Percentiles rank a stretch among this genome's conserved stretches.
Conservation (phyloP, 1,140 invertebrate genomes). For the Aethina tumida region DNA sequence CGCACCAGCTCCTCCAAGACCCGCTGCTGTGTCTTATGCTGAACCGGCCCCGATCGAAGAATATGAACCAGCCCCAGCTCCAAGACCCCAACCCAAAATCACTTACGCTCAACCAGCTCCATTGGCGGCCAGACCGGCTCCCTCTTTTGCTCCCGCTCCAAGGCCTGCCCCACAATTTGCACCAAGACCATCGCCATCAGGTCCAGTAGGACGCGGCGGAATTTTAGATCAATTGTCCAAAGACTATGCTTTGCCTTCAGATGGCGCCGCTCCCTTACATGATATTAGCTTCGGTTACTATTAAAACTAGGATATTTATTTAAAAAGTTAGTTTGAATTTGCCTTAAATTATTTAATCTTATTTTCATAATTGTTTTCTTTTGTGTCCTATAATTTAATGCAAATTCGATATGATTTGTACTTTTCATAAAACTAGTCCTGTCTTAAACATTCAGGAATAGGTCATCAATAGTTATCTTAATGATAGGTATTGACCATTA, state of each 20-base stretch:
- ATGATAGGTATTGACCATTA: too few species aligned
- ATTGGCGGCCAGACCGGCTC: conserved; percentile 8
- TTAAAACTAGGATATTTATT: conserved; percentile 15
- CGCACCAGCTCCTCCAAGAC: background rate
- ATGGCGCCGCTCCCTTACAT: conserved; percentile 55
- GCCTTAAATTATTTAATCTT: background rate
- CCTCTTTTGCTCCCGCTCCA: conserved; percentile 2
- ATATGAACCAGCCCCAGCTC: conserved; percentile 29
- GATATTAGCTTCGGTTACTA: conserved; percentile 65
- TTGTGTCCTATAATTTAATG: conserved; percentile 1
- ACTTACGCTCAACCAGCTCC: conserved; percentile 27
- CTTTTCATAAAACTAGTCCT: too few species aligned
- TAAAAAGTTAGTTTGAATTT: background rate
- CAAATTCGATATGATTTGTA: too few species aligned
- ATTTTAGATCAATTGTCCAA: conserved; percentile 69
- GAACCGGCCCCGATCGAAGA: conserved; percentile 20
- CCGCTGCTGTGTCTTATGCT: conserved; percentile 4
- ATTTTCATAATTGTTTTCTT: background rate
- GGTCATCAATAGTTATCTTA: too few species aligned
- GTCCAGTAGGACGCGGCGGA: conserved; percentile 42
- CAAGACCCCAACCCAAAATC: conserved; percentile 30
- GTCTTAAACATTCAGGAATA: too few species aligned
- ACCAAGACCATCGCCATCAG: conserved; percentile 25
- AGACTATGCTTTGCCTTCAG: conserved; percentile 64
- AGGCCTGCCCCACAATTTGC: conserved; percentile 21